Base-by-base conservation (phyloP, 1,140 invertebrate genomes). In the Aphelenchoides fujianensis region DNA sequence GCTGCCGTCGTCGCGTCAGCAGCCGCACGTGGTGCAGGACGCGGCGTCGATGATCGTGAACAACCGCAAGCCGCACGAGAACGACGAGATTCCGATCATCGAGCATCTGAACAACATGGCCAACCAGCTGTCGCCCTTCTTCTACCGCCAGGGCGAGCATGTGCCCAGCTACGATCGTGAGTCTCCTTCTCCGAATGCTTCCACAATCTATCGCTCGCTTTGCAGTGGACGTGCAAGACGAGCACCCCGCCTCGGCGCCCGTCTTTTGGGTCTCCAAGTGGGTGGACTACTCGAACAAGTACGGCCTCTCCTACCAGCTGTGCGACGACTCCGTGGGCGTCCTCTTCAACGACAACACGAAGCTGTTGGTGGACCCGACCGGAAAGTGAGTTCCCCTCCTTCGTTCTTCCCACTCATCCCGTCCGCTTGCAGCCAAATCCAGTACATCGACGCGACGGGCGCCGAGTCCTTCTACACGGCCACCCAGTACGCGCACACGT, bases 381-480 rank as follows among this genome's bases (percentile, higher is more conserved):
- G 71, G 78, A 48, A 37, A 53, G 71, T n/a, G n/a, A n/a, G n/a
- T 78, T 34, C 61, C 73, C 30, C 9, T 64, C 48, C 27, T 5
- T 3, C 23, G 16, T 68, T 23, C 16, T 64, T 48, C 23, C 35
- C 7, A 12, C 0, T 19, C 16, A 85, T 85, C 67, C 74, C 92
- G 91, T 66, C n/a, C n/a, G n/a, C n/a, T n/a, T n/a, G n/a, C n/a
- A n/a, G n/a, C n/a, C 94, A 95, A 84, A 91, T 98, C n/a, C 94
- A 98, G 84, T 98, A 97, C 82, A 95, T 97, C 77, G 92, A 97
- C 83, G 89, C 91, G 72, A 90, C 91, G 77, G 91, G 92, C 9
- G 88, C 89, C 28, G 95, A 98, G 85, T 87, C 90, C 63, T 97
- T 95, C 82, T 91, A 97, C 88, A 93, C 91, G 0, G 88, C 91